Evolutionary conservation across 2,888 invertebrate genomes (phyloP), one percentile per base, ranked within the genome.

Genomic region (Spatulosminthurus flaviceps): DNA sequence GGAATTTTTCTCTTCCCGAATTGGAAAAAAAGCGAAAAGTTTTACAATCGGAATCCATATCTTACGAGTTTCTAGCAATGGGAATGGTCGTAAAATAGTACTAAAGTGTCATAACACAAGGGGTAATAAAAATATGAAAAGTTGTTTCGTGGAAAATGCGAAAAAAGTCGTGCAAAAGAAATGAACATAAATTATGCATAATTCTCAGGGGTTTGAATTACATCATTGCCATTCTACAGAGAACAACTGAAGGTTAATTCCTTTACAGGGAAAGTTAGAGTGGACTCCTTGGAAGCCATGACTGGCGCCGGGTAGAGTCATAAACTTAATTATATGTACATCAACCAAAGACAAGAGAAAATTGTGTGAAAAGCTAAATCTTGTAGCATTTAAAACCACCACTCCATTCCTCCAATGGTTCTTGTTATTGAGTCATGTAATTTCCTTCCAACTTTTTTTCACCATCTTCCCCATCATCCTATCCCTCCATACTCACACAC

Each of bases 361-460:
- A 64, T 64, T 64, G 64, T 64, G 64, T 64, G 64, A 64, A 64
- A 64, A 64, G 64, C 64, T 64, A 24, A 64, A 64, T 11, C 64
- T 24, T 64, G 22, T 22, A 64, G 26, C 9, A 64, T 51, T 51
- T 51, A 19, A 51, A 51, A 13, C 2, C 16, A 13, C 2, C 16
- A 4, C 19, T 51, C 9, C 1, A 16, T 51, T 51, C 19, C 51
- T 51, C 16, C n/a, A 11, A 51, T 41, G 16, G 51, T n/a, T 19
- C n/a, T 16, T 13, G 51, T 51, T 13, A 51, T 5, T 19, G 51
- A 9, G 51, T 51, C 7, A 51, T 51, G 51, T 19, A n/a, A 51
- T 51, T 51, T 51, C 16, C 9, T 51, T 51, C n/a, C 16, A 51
- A 51, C 51, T 51, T 51, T 51, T 51, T 51, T 51, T n/a, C 16